Percentiles rank a stretch among this genome's conserved stretches.
phyloP scores from a whole-genome alignment of 2,888 invertebrate species.

The Philaethria dido region DNA sequence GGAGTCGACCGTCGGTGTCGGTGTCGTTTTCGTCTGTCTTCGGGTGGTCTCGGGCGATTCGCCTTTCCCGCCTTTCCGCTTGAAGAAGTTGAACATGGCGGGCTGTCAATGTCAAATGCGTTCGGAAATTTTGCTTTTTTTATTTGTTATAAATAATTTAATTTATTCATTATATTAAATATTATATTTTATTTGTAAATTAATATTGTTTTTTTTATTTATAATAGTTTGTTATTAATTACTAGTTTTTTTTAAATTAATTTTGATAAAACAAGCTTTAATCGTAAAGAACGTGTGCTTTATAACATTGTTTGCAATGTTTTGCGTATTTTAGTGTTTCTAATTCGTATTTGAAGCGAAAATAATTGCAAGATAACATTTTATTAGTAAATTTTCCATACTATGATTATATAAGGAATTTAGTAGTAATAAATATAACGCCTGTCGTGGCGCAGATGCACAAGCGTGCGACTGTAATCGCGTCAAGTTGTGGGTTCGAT shows the following conservation, averaged over 20 bases:
- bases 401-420: neutral
- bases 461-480: no score
- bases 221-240: neutral
- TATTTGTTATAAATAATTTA: neutral
- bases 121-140: constrained; percentile 46
- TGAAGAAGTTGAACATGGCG: constrained; percentile 80
- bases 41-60: constrained; percentile 48
- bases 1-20: constrained; percentile 61
- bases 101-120: constrained; percentile 51
- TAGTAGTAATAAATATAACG: neutral
- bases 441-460: no score
- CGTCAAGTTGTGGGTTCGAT: no score
- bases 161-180: neutral
- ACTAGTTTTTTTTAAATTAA: neutral
- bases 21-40: constrained; percentile 60
- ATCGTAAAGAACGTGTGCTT: neutral
- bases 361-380: constrained; percentile 25
- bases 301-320: constrained; percentile 20
- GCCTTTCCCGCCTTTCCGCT: constrained; percentile 76
- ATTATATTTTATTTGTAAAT: no score
- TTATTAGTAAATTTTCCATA: constrained; percentile 6
- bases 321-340: constrained; percentile 4
- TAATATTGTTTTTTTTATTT: neutral
- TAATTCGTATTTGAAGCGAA: constrained; percentile 5
- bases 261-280: neutral